Conservation (phyloP, 2,888 invertebrate genomes). For the Junonia oenone region DNA sequence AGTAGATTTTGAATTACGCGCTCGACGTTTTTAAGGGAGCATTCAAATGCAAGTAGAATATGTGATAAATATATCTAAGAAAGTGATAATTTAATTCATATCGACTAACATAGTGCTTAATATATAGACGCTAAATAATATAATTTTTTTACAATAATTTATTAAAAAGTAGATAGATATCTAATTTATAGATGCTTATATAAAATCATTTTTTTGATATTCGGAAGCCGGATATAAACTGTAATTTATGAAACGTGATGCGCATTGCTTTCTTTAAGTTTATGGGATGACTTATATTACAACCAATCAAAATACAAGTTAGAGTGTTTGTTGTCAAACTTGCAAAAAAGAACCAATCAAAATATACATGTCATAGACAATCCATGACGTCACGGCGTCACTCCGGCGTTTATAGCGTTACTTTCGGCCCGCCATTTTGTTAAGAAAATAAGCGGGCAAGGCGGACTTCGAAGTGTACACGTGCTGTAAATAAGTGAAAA, state of each 20-base stretch:
- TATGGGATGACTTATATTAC: background rate
- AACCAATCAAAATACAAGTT: background rate
- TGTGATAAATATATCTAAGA: too few relatives aligned
- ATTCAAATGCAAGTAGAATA: too few relatives aligned
- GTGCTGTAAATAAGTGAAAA: conserved; percentile 14
- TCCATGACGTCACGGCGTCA: conserved; percentile 22
- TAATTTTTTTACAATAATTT: too few relatives aligned
- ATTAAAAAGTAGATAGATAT: too few relatives aligned
- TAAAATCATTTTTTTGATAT: background rate
- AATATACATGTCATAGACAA: conserved; percentile 3
- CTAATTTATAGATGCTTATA: too few relatives aligned
- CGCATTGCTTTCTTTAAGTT: background rate
- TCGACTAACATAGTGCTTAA: too few relatives aligned
- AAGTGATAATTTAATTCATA: too few relatives aligned
- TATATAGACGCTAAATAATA: too few relatives aligned
- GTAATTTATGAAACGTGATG: background rate
- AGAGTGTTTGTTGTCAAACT: background rate
- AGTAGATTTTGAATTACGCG: too few relatives aligned
- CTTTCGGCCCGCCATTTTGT: conserved; percentile 28
- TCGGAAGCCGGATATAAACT: background rate
- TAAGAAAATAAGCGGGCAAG: conserved; percentile 12
- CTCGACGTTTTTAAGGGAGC: too few relatives aligned
- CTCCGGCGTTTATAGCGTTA: conserved; percentile 12
- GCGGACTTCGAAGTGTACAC: conserved; percentile 11
- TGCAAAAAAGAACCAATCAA: conserved; percentile 4